phyloP scores from a whole-genome alignment of 2,113 vertebrate genomes.

The Xyliphius kryptos region DNA sequence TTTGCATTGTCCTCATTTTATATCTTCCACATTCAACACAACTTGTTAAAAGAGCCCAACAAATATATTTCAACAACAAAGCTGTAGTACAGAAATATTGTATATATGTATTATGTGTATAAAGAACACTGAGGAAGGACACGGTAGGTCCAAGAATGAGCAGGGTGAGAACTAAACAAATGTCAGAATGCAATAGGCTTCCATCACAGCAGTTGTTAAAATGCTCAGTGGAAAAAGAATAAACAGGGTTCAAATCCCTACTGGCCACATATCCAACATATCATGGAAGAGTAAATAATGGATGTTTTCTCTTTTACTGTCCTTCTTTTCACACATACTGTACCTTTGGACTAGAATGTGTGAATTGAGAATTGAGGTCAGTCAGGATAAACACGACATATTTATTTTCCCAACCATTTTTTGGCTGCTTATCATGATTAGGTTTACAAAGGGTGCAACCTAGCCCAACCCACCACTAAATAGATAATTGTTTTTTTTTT shows the following conservation, averaged over 20 bases:
- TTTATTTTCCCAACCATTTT: too few species aligned
- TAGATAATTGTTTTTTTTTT: too few species aligned
- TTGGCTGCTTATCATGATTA: too few species aligned
- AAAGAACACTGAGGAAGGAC: conserved; percentile 60
- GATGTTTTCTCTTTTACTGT: conserved; percentile 22
- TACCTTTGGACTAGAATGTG: too few species aligned
- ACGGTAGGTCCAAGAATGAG: conserved; percentile 40
- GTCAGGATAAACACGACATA: too few species aligned
- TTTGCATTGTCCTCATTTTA: neutral
- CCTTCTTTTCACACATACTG: conserved; percentile 30
- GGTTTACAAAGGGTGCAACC: too few species aligned
- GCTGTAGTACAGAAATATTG: conserved; percentile 33
- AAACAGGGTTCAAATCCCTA: conserved; percentile 56
- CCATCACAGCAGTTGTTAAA: conserved; percentile 57
- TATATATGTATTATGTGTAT: conserved; percentile 45
- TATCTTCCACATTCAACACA: conserved; percentile 10
- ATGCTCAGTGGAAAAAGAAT: conserved; percentile 62
- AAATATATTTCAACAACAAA: conserved; percentile 25
- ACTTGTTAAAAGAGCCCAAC: conserved; percentile 14
- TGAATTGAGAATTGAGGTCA: too few species aligned
- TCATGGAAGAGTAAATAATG: conserved; percentile 61
- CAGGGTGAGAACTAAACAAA: conserved; percentile 15
- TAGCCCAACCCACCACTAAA: too few species aligned
- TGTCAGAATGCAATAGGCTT: conserved; percentile 59
- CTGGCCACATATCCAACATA: conserved; percentile 45